Base-by-base conservation (phyloP, 2,113 vertebrate species). In the Pontoporia blainvillei region DNA sequence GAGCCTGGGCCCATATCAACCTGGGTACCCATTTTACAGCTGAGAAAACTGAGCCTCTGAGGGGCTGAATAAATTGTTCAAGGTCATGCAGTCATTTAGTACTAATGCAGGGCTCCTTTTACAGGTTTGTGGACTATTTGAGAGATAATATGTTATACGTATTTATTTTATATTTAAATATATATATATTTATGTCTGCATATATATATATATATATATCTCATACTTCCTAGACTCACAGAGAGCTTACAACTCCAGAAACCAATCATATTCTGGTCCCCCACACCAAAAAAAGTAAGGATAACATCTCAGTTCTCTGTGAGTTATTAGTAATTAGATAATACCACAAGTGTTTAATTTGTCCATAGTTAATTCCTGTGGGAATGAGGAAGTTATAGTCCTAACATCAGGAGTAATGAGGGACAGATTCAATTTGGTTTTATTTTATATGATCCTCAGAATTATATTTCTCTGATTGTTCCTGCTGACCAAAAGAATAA, bases 401-500 rank as follows among this genome's bases (percentile, higher is more conserved):
- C 79, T 95, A 39, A 90, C 52, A 72, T 91, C 14, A 87, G 46
- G 59, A 79, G 34, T 72, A 14, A 78, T 52, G 54, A 79, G 59
- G 34, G 31, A 71, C 36, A 91, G 46, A 59, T 95, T 83, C 36
- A 34, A 91, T 86, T 96, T 72, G 15, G n/a, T 96, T 96, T 97
- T 92, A 78, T 93, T 83, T 94, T 46, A 44, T 95, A 29, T 71
- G 27, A 61, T 84, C 57, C 17, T 83, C 4, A 88, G 76, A 73
- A 89, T 79, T 97, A 36, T 36, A 44, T 94, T 91, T 97, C 91
- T 96, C 49, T 71, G 82, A 73, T 89, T 73, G 62, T 96, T 94
- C 52, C 46, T 92, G 10, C 62, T 89, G 29, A 41, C 36, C n/a
- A 90, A 76, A 90, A 94, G 89, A 91, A 93, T 64, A 61, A 57